phyloP scores from a whole-genome alignment of 35 echinoderm and acorn worm genomes.

The Strongylocentrotus purpuratus region DNA sequence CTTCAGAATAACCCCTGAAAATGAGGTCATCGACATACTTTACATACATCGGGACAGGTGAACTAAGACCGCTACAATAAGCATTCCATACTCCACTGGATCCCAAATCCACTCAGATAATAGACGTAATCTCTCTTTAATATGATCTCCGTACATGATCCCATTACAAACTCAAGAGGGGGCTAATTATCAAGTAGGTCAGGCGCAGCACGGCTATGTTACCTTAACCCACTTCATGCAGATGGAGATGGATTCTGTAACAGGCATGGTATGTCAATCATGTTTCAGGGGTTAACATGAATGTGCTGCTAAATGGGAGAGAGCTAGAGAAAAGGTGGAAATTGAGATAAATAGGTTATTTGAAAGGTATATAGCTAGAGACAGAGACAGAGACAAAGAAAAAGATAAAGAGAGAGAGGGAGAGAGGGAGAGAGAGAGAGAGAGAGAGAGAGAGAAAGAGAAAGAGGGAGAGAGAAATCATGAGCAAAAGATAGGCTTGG shows the following conservation, averaged over 20 bases:
- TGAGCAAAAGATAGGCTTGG: too few relatives aligned
- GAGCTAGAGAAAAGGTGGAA: neutral
- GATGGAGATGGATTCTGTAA: neutral
- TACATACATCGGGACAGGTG: neutral
- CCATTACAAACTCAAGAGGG: conserved; percentile 9
- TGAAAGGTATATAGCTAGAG: neutral
- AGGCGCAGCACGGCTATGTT: neutral
- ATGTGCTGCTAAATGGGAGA: neutral
- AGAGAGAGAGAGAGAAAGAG: too few relatives aligned
- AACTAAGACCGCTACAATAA: neutral
- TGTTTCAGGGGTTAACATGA: neutral
- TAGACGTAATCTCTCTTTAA: neutral
- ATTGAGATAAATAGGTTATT: neutral
- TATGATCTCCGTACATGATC: neutral
- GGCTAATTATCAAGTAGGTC: conserved; percentile 10
- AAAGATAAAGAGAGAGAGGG: neutral
- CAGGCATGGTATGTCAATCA: neutral
- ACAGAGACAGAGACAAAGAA: neutral
- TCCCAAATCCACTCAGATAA: neutral
- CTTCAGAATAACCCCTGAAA: neutral
- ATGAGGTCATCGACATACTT: neutral
- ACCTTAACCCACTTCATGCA: conserved; percentile 9
- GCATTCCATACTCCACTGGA: neutral
- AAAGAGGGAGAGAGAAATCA: too few relatives aligned
- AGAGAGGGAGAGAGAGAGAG: neutral